Percentiles rank a stretch among this genome's conserved stretches.
Evolutionary conservation across 2,888 invertebrate genomes (phyloP).

Genomic region (Rosalia funebris): DNA sequence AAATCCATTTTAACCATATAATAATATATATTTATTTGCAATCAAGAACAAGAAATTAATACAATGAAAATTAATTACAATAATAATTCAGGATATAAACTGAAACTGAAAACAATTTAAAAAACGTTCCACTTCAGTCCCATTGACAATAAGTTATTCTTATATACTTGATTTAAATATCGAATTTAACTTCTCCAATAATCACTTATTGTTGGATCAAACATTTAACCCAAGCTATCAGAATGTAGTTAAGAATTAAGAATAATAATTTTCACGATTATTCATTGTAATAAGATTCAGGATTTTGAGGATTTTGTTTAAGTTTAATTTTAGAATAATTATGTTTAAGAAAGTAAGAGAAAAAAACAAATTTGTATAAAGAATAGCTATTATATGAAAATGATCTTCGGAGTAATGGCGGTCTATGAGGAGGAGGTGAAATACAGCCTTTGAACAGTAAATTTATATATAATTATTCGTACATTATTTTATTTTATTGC

Average conservation of each 20-base stretch:
- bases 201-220: not conserved
- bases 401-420: not conserved
- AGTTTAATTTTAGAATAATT: not conserved
- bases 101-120: not conserved
- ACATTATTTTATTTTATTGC: conserved; percentile 10
- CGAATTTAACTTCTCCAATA: not conserved
- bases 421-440: not conserved
- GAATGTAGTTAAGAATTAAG: not conserved
- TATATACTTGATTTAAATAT: not conserved
- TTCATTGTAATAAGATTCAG: not conserved
- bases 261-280: not conserved
- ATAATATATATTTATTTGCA: not conserved
- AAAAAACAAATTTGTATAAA: not conserved
- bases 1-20: no score
- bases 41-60: not conserved
- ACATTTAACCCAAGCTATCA: no score
- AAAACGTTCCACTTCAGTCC: not conserved
- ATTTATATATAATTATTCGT: not conserved
- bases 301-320: not conserved
- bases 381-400: not conserved
- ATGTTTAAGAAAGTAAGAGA: not conserved
- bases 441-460: not conserved
- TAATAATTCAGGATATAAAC: not conserved
- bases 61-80: not conserved
- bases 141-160: not conserved